phyloP scores from a whole-genome alignment of 1,140 invertebrate genomes.

The Mya arenaria region DNA sequence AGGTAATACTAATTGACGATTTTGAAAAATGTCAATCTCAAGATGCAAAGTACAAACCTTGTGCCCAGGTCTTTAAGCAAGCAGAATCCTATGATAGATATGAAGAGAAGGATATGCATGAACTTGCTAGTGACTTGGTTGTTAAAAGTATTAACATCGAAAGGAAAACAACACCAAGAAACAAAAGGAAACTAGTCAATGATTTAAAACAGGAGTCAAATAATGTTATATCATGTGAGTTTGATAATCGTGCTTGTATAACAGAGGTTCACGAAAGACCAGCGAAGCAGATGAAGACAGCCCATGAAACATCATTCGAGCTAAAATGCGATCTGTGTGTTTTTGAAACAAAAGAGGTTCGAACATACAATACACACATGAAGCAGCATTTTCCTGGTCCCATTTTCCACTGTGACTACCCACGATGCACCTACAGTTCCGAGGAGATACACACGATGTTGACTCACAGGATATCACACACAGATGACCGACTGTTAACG shows the following conservation, averaged over 20 bases:
- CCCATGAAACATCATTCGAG: conserved; percentile 82
- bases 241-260: conserved; percentile 63
- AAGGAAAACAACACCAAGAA: background rate
- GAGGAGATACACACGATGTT: conserved; percentile 83
- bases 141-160: background rate
- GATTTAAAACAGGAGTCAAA: conserved; percentile 5
- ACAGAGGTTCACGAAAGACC: conserved; percentile 52
- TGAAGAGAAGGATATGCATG: conserved; percentile 44
- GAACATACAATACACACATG: conserved; percentile 86
- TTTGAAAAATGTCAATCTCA: background rate
- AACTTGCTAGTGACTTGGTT: background rate
- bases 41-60: background rate
- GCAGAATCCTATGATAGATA: conserved; percentile 23
- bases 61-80: too few relatives aligned
- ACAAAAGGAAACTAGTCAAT: conserved; percentile 20
- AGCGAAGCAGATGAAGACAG: conserved; percentile 70
- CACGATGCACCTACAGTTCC: conserved; percentile 83
- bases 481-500: conserved; percentile 82
- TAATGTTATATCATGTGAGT: conserved; percentile 50
- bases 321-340: conserved; percentile 86
- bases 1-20: background rate
- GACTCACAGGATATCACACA: conserved; percentile 83
- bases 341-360: conserved; percentile 86
- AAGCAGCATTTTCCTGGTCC: conserved; percentile 85
- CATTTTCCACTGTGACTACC: conserved; percentile 84